Percentiles rank a stretch among this genome's conserved stretches.
Conservation (phyloP, 2,888 invertebrate genomes). For the Meiosimyza decipiens region DNA sequence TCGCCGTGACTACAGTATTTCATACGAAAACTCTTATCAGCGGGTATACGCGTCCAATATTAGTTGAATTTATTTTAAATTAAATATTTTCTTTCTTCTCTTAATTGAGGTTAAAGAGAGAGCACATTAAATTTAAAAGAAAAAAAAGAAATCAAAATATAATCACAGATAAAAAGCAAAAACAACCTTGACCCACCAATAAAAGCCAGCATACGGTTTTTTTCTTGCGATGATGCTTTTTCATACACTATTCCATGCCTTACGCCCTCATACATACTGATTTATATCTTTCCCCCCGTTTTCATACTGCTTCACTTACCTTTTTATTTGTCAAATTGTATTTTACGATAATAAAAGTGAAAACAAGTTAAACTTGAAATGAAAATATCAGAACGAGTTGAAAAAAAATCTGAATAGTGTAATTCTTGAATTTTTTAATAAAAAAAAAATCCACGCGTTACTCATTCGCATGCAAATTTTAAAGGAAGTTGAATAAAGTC, state of each 20-base stretch:
- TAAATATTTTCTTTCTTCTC: slow-evolving; percentile 24
- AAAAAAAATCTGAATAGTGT: slow-evolving; percentile 30
- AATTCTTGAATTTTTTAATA: background rate
- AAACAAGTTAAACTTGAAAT: slow-evolving; percentile 17
- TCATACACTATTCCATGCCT: too few relatives aligned
- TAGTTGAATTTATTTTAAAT: background rate
- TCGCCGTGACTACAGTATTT: too few relatives aligned
- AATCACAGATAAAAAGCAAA: background rate
- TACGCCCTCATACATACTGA: too few relatives aligned
- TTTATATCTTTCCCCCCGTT: too few relatives aligned
- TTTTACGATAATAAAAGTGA: slow-evolving; percentile 21
- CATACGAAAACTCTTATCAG: too few relatives aligned
- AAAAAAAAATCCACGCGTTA: slow-evolving; percentile 11
- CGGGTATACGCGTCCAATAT: too few relatives aligned
- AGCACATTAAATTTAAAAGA: too few relatives aligned
- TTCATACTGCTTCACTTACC: background rate
- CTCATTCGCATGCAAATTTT: slow-evolving; percentile 28
- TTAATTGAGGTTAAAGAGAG: slow-evolving; percentile 5
- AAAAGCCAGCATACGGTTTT: too few relatives aligned
- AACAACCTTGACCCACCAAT: slow-evolving; percentile 23
- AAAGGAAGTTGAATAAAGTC: background rate
- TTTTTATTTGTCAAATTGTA: background rate
- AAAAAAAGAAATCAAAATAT: too few relatives aligned
- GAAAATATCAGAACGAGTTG: background rate
- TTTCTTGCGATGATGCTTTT: background rate